Evolutionary conservation across 2,888 invertebrate species (phyloP), one percentile per base, ranked within the genome.

Genomic region (Rhamnusium bicolor): DNA sequence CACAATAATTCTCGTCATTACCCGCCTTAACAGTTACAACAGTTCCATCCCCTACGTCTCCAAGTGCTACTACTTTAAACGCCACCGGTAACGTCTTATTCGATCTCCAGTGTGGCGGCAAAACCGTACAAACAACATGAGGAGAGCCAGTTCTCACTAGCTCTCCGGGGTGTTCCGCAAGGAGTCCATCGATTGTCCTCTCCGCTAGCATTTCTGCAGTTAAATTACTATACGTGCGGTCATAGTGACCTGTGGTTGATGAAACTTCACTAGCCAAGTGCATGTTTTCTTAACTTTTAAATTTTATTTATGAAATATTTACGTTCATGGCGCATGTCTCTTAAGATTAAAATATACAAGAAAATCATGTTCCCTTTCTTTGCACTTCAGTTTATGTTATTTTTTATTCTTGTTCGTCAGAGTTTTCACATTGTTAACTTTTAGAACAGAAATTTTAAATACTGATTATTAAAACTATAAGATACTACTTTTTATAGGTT

Each of bases 1-100:
- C 98, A 87, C 96, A 97, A 88, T 94, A 97, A 90, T 98, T 99
- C 89, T 99, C 99, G 85, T 99, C 99, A 89, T 99, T 99, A 18
- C 99, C 99, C 16, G 98, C 99, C 51, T 96, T 90, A 47, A 99
- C 96, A 7, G 96, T 96, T 79, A 99, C 98, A 89, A 96, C 91
- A 40, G 99, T 99, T 0, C 98, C 98, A 87, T 99, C 98, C 82
- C 95, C 94, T 18, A 99, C 94, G 83, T 98, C 98, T 8, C 98
- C 97, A 68, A 98, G 90, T 3, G 98, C 96, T 69, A 98, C 95
- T 84, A 98, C 98, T 89, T 98, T 98, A 90, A 99, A 99, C 67
- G 98, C 97, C 73, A 96, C 94, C 60, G 99, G 99, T 75, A 99
- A 91, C 3, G 98, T 98, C 90, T 99, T 99, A 90, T 99, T 99